Conservation (phyloP, 2,113 vertebrate species). For the Festucalex cinctus region DNA sequence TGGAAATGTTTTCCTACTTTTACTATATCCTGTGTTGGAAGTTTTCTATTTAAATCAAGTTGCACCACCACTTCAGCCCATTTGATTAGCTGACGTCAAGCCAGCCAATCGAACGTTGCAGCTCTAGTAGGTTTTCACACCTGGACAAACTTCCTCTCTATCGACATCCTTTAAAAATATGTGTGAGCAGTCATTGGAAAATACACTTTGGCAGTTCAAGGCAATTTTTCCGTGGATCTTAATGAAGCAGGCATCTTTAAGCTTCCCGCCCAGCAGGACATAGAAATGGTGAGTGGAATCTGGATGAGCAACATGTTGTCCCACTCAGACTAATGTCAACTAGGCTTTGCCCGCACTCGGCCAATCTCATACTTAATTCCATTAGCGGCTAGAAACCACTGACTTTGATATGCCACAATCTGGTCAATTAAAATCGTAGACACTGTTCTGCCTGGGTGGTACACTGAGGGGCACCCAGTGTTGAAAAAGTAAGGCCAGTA, state of each 20-base stretch:
- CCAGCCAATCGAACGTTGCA: conserved; percentile 26
- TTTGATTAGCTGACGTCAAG: conserved; percentile 10
- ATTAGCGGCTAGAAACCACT: conserved; percentile 44
- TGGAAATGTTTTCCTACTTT: background rate
- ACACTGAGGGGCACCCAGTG: conserved; percentile 12
- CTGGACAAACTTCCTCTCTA: conserved; percentile 28
- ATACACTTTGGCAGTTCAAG: conserved; percentile 47
- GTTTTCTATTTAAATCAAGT: conserved; percentile 13
- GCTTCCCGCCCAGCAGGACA: conserved; percentile 50
- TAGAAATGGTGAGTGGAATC: conserved; percentile 34
- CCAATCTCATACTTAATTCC: conserved; percentile 57
- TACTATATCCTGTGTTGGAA: background rate
- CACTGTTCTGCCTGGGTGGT: background rate
- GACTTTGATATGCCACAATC: conserved; percentile 16
- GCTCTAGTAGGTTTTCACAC: conserved; percentile 38
- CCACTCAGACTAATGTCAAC: conserved; percentile 33
- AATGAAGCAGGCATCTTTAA: conserved; percentile 69
- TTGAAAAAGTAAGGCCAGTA: conserved; percentile 29
- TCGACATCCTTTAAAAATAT: conserved; percentile 35
- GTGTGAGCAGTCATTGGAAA: conserved; percentile 51
- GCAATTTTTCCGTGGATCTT: conserved; percentile 54
- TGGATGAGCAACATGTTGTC: conserved; percentile 55
- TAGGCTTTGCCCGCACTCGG: conserved; percentile 41
- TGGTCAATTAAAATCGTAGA: conserved; percentile 14
- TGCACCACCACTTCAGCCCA: conserved; percentile 5